phyloP scores from a whole-genome alignment of 2,797 vertebrate species.

The Parotocinclus haroldoi region DNA sequence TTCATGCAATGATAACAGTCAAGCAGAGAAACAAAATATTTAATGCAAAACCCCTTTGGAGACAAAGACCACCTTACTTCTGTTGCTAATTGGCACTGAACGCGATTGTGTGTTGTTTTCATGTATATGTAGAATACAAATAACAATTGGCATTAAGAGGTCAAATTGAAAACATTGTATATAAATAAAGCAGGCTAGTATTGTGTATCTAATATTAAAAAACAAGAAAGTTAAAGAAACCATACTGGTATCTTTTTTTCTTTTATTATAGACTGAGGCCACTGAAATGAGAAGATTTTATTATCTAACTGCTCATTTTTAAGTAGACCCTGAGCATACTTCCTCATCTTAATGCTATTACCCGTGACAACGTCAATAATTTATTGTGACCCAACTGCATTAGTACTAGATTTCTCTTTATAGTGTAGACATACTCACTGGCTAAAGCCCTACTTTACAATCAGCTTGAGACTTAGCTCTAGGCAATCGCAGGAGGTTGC shows the following conservation, averaged over 20 bases:
- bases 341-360: constrained; percentile 61
- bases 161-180: not conserved
- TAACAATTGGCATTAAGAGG: too few species aligned
- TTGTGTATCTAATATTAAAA: not conserved
- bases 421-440: constrained; percentile 35
- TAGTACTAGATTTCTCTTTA: constrained; percentile 33
- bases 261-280: too few species aligned
- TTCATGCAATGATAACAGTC: constrained; percentile 17
- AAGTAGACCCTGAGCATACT: constrained; percentile 40
- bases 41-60: constrained; percentile 44
- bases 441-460: constrained; percentile 36
- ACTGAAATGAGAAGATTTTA: too few species aligned
- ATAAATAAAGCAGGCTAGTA: not conserved
- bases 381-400: constrained; percentile 39
- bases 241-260: too few species aligned
- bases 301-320: constrained; percentile 2
- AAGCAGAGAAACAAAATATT: constrained; percentile 30
- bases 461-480: constrained; percentile 13
- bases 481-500: too few species aligned
- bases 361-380: constrained; percentile 47
- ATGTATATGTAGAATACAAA: too few species aligned
- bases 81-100: constrained; percentile 42
- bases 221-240: not conserved
- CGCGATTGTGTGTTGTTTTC: constrained; percentile 16
- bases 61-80: constrained; percentile 53